phyloP scores from a whole-genome alignment of 2,888 invertebrate genomes.

The Tillus elongatus region DNA sequence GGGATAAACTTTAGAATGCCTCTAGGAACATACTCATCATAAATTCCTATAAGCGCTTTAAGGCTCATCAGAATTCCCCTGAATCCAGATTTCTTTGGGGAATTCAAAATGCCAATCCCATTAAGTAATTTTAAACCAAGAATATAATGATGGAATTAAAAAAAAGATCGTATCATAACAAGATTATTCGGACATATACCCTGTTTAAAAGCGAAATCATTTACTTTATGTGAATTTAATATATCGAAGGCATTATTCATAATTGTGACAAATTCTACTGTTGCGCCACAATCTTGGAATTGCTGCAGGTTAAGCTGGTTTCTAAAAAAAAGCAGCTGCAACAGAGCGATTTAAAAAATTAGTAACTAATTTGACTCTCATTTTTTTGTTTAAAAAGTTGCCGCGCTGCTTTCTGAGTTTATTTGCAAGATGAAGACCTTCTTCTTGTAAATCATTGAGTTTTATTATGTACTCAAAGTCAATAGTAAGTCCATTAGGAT shows the following conservation, averaged over 20 bases:
- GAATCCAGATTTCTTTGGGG: constrained; percentile 14
- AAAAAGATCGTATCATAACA: background rate
- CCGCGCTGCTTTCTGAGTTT: constrained; percentile 11
- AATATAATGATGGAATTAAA: constrained; percentile 10
- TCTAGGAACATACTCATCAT: constrained; percentile 7
- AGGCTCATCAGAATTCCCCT: background rate
- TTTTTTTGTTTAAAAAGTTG: constrained; percentile 9
- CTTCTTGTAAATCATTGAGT: too few relatives aligned
- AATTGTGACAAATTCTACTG: constrained; percentile 15
- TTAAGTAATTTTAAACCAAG: constrained; percentile 15
- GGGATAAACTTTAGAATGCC: constrained; percentile 6
- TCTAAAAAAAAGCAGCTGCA: constrained; percentile 13
- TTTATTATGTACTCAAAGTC: constrained; percentile 12
- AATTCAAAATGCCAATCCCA: constrained; percentile 12
- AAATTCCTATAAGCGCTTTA: constrained; percentile 6
- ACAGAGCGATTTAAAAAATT: constrained; percentile 7
- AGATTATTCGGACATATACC: constrained; percentile 5
- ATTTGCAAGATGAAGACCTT: too few relatives aligned
- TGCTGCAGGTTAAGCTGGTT: constrained; percentile 12
- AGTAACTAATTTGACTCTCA: background rate
- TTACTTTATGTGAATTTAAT: constrained; percentile 16
- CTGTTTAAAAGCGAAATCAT: constrained; percentile 15
- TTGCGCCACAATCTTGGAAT: constrained; percentile 15
- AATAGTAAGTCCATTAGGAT: constrained; percentile 9
- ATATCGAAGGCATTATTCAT: constrained; percentile 17